phyloP scores from a whole-genome alignment of 2,797 vertebrate species.

The Merluccius polli region DNA sequence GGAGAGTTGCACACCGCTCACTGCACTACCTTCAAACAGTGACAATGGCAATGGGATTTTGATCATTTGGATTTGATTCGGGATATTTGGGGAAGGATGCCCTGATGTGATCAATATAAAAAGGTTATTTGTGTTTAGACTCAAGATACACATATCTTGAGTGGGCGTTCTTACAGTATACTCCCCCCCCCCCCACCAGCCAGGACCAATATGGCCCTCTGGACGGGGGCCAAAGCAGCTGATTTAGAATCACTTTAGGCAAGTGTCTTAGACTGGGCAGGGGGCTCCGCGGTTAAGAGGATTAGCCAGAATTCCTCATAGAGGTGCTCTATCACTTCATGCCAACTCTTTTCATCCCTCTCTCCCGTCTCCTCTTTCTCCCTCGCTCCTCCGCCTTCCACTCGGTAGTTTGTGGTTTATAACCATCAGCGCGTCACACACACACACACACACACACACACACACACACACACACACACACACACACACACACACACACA shows the following conservation, averaged over 20 bases:
- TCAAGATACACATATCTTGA: not conserved
- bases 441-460: not conserved
- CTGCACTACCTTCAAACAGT: not conserved
- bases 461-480: not conserved
- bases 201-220: slow-evolving; percentile 43
- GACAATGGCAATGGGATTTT: not conserved
- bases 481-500: not conserved
- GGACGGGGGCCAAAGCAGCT: slow-evolving; percentile 53
- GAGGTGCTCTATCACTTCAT: slow-evolving; percentile 60
- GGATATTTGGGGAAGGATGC: no score
- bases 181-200: slow-evolving; percentile 4
- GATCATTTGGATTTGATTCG: not conserved
- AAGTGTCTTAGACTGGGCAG: slow-evolving; percentile 61
- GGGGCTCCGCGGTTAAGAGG: slow-evolving; percentile 68
- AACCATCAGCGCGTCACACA: slow-evolving; percentile 41
- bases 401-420: slow-evolving; percentile 44
- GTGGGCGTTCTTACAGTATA: no score
- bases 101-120: not conserved
- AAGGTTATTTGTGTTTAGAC: not conserved
- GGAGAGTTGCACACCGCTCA: not conserved
- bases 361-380: slow-evolving; percentile 42
- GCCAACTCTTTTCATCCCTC: slow-evolving; percentile 67
- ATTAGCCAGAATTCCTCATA: slow-evolving; percentile 72
- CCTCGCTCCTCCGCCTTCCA: slow-evolving; percentile 35
- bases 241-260: slow-evolving; percentile 64